These are phyloP conservation scores for Ficedula albicollis DNA, from an alignment of 2,797 vertebrate genomes.

Conservation along the genomic window DNA sequence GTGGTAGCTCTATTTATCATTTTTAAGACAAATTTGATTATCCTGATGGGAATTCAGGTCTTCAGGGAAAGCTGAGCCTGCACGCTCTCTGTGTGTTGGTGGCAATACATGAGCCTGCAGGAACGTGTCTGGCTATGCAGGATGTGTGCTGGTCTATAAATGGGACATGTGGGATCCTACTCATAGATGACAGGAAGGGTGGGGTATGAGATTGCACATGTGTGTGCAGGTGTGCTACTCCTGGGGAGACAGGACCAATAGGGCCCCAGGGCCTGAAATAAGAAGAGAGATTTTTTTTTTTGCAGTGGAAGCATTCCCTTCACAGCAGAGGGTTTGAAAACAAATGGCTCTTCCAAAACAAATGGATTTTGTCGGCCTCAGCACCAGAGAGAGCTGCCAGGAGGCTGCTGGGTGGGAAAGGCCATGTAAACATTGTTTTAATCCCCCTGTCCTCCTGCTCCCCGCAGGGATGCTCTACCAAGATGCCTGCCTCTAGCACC, in stretches of 20 bases:
- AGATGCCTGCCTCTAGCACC: neutral
- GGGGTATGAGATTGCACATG: neutral
- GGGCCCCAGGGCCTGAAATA: neutral
- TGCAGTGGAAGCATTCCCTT: neutral
- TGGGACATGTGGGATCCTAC: rapidly evolving
- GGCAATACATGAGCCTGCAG: neutral
- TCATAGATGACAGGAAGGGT: neutral
- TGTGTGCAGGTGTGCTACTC: neutral
- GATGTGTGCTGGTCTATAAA: neutral
- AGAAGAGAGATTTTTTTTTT: neutral
- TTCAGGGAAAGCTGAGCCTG: conserved; percentile 33
- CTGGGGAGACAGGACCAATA: neutral
- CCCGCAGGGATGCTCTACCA: neutral
- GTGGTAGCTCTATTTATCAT: conserved; percentile 53
- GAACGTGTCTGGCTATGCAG: neutral
- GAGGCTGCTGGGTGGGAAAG: conserved; percentile 40
- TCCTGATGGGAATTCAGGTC: conserved; percentile 43
- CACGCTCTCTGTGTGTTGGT: neutral
- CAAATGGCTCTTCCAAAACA: conserved; percentile 38
- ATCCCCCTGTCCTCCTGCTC: neutral
- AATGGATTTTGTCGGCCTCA: neutral
- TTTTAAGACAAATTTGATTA: conserved; percentile 54
- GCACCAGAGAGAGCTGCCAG: neutral
- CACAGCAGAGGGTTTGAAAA: conserved; percentile 6
- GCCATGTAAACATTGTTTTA: conserved; percentile 42